Base-by-base conservation (phyloP, 2,113 vertebrate species). In the Atrichornis clamosus region DNA sequence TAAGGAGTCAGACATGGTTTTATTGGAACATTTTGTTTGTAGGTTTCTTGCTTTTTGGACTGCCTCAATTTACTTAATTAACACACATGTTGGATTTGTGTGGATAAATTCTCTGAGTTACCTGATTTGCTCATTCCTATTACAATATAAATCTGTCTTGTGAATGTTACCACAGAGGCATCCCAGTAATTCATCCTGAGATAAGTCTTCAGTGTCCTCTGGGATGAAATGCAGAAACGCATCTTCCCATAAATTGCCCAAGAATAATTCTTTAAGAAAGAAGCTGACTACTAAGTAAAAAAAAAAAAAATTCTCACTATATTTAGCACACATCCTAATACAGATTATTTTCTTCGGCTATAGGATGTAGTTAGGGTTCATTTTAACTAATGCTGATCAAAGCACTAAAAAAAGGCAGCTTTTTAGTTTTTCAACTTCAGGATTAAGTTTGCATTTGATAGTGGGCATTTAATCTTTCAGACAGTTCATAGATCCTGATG, bases 391-490 rank as follows among this genome's bases (percentile, higher is more conserved):
- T 27, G 13, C 7, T 24, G 13, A 88, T 28, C 30, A 53, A 20
- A 65, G 47, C 82, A 90, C 26, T 55, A 9, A 19, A 70, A 84
- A 84, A 67, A 65, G 9, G 20, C 20, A 67, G 65, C 35, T n/a
- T 74, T 88, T 15, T 62, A 33, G 42, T 93, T 95, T 90, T 94
- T 42, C 72, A 73, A 5, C 47, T 93, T 89, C n/a, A 67, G 88
- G 88, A 91, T 58, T 77, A 92, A 77, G 52, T 59, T 94, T 89
- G 33, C 53, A 82, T 86, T 91, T 87, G 73, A 88, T 18, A 81
- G 27, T 13, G 17, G 42, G 23, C 64, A 87, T 94, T 75, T 95
- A 87, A 91, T 88, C 77, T 76, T 75, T 70, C 62, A 63, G n/a
- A 56, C 52, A 69, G 41, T 95, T 90, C 79, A 50, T 23, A 69